These are phyloP conservation scores for Tenthredo scrophulariae DNA, from an alignment of 2,888 invertebrate species.

Conservation along the genomic window DNA sequence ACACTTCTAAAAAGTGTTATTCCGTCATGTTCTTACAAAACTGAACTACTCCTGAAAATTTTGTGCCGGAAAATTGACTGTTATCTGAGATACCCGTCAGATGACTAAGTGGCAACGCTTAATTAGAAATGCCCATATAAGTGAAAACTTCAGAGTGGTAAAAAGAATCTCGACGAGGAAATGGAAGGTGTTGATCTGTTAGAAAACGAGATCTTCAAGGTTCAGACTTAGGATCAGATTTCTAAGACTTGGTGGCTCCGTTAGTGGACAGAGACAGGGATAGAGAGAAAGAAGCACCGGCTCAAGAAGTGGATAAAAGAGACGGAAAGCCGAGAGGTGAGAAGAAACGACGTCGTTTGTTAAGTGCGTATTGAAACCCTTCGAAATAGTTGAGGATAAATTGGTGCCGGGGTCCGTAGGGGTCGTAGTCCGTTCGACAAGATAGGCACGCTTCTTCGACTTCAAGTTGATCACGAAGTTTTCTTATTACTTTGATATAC, in stretches of 20 bases:
- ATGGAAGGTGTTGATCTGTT: background rate
- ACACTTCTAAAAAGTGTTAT: no score
- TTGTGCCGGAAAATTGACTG: no score
- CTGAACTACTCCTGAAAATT: no score
- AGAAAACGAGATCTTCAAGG: background rate
- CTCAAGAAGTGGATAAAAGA: background rate
- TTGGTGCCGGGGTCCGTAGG: background rate
- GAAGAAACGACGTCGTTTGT: conserved; percentile 3
- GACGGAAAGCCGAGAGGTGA: conserved; percentile 1
- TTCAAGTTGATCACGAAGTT: background rate
- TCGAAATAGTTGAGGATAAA: conserved; percentile 7
- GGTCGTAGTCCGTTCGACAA: background rate
- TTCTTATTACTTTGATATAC: background rate
- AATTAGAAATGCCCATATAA: no score
- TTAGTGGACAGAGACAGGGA: background rate
- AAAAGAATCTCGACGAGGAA: background rate
- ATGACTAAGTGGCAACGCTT: no score
- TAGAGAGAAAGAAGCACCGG: background rate
- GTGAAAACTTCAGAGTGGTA: background rate
- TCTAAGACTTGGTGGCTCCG: background rate
- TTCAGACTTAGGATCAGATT: background rate
- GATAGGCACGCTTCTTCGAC: background rate
- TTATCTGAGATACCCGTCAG: no score
- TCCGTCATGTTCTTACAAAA: no score
- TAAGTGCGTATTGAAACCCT: conserved; percentile 15